Percentiles rank a stretch among this genome's conserved stretches.
Evolutionary conservation across 2,113 vertebrate genomes (phyloP).

Genomic region (Lontra canadensis): DNA sequence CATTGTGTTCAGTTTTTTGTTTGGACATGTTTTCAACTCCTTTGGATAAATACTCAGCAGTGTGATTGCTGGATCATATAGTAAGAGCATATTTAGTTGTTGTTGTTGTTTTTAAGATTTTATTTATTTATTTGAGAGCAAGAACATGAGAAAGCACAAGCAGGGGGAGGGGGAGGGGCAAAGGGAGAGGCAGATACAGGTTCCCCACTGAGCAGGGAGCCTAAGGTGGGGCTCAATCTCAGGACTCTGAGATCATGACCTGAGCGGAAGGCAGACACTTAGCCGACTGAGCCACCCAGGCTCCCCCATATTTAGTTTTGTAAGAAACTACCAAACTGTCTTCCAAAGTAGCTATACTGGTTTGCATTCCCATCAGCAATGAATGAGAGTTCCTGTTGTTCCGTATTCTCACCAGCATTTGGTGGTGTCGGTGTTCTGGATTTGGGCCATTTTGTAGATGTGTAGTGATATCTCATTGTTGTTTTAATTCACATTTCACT

Average conservation of each 20-base stretch:
- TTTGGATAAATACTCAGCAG: background rate
- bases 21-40: background rate
- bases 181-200: background rate
- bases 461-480: background rate
- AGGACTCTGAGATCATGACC: background rate
- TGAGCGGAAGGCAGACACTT: background rate
- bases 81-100: background rate
- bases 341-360: background rate
- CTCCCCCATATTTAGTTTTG: background rate
- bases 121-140: background rate
- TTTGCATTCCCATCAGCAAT: background rate
- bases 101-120: background rate
- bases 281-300: background rate
- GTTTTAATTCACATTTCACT: background rate
- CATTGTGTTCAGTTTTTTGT: background rate
- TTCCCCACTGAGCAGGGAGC: background rate
- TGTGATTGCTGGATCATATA: background rate
- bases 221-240: background rate
- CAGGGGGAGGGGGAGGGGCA: background rate
- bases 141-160: background rate
- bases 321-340: background rate
- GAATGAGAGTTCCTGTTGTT: background rate
- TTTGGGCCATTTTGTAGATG: background rate
- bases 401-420: background rate
- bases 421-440: background rate